Percentiles rank a stretch among this genome's conserved stretches.
phyloP scores from a whole-genome alignment of 2,113 vertebrate species.

The Blennius ocellaris region DNA sequence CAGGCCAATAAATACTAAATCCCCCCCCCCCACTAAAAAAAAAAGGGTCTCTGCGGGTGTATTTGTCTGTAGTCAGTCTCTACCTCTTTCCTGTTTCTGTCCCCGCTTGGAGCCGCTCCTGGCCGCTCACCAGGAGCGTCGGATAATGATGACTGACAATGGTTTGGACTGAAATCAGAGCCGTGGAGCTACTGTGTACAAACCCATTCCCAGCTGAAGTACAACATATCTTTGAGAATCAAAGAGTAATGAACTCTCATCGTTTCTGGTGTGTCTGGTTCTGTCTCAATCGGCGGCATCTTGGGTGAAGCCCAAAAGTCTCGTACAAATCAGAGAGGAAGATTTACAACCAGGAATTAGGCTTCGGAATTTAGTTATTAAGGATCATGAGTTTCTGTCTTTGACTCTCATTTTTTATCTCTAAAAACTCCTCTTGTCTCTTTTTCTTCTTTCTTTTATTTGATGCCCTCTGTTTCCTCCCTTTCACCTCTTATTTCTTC shows the following conservation, averaged over 20 bases:
- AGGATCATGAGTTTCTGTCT: background rate
- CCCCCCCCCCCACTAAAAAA: background rate
- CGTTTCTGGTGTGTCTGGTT: background rate
- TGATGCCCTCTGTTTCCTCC: background rate
- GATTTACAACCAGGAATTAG: background rate
- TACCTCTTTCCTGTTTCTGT: background rate
- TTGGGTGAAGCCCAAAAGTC: background rate
- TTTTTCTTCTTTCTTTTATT: background rate
- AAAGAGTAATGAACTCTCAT: background rate
- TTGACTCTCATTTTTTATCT: background rate
- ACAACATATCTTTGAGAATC: conserved; percentile 1
- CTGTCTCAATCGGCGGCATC: background rate
- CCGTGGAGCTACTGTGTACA: conserved; percentile 5
- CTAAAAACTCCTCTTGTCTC: background rate
- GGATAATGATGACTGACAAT: conserved; percentile 8
- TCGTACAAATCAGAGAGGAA: background rate
- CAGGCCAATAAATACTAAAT: background rate
- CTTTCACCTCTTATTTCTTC: background rate
- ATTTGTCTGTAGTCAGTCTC: background rate
- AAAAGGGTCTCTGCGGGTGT: background rate
- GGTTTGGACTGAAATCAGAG: background rate
- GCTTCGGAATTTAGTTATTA: conserved; percentile 1
- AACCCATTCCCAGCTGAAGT: background rate
- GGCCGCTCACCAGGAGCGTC: background rate
- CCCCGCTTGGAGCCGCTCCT: no score